Base-by-base conservation (phyloP, 2,113 vertebrate genomes). In the Anser cygnoides region DNA sequence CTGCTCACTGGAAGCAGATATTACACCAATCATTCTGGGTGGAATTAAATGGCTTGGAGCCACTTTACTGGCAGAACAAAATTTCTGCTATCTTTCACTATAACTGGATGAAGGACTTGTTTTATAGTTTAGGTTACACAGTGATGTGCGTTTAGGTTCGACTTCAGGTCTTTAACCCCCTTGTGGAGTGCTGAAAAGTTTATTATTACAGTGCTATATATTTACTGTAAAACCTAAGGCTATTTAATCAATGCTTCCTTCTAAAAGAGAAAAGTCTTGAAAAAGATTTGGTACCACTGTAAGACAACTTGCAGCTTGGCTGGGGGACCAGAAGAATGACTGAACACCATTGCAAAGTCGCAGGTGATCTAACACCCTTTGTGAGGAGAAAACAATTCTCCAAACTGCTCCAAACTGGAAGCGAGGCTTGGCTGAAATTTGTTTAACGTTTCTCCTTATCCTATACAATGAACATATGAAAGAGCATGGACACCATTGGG, bases 51-150 rank as follows among this genome's bases (percentile, higher is more conserved):
- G 21, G 86, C 83, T 81, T 62, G 17, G 61, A 50, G 52, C 70
- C 57, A 59, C 61, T 92, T 92, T 57, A 89, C 89, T 93, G 49
- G 75, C 77, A 66, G 82, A 87, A 90, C 70, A 93, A 94, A 94
- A 85, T 72, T 85, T 94, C 49, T 57, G 29, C 82, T 90, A 43
- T 73, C 54, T 58, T 68, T 75, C 67, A 29, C 50, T 49, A 29
- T 77, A 76, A 79, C 58, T 73, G 39, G 55, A 83, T 54, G 44
- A 82, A 90, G 50, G 74, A 72, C 41, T 76, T 21, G 29, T 73
- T 58, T 92, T 54, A 57, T 37, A 85, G 54, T 76, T 91, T 61
- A 89, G 82, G 29, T 85, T 68, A 79, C 44, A 33, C 49, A 73
- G 35, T 52, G 83, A 80, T 7, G 26, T 35, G 35, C 52, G 54